Evolutionary conservation across 1,140 invertebrate species (phyloP), one percentile per base, ranked within the genome.

Genomic region (Drosophila kohkoa): DNA sequence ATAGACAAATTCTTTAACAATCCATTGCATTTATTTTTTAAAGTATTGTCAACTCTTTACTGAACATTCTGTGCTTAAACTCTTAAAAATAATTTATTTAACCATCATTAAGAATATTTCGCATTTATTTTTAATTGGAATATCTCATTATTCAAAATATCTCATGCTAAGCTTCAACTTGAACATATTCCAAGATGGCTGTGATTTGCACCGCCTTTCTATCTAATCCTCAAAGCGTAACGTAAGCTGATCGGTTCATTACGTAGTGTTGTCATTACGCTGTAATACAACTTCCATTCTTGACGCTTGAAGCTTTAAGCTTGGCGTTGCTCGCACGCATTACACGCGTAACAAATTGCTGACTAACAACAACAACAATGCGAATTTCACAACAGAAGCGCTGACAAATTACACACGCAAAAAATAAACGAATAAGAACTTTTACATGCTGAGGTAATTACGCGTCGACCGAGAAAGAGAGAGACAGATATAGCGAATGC

Each of bases 311-410:
- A 41, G 38, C 51, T 80, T 68, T 54, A 28, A 35, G 46, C 46
- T 38, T 46, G 10, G 38, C 20, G 52, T 8, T 55, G 52, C 38
- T 16, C 28, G 16, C 30, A 48, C 49, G 46, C 65, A 73, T 79
- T 74, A 68, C 59, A 79, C 73, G 73, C 77, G 77, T 83, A 69
- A 77, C 81, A 52, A 85, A 83, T 81, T 81, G 80, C 41, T 77
- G 41, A 38, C 28, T 57, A 62, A 20, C 10, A 54, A 30, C 48
- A 45, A 46, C 20, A 54, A 30, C 55, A 64, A 45, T 55, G 49
- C 25, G 58, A 67, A 75, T 71, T 75, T 71, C 73, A 75, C 73
- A 71, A 72, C 66, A 68, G 59, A 70, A 63, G 59, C 60, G 73
- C 73, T 75, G 68, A 75, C 68, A 75, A 71, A 75, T 75, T 71